A percentile compares a stretch with the other conserved stretches of the same genome.
Evolutionary conservation across 2,888 invertebrate species (phyloP).

Genomic region (Steromphala cineraria): DNA sequence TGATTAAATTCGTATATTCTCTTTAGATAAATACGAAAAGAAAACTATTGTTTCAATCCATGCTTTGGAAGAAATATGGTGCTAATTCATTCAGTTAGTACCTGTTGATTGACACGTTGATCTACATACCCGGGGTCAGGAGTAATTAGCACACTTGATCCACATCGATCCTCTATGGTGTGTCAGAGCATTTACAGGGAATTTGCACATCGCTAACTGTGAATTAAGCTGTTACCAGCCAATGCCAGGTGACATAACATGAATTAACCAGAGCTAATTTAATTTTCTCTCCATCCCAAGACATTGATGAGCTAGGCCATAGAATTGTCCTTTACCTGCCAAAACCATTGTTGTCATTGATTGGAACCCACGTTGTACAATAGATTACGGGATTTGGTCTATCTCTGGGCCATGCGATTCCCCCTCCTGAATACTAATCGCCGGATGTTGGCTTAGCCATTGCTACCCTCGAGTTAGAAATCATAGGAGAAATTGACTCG

Average conservation of each 20-base stretch:
- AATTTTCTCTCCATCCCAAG: constrained; percentile 13
- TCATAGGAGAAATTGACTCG: constrained; percentile 2
- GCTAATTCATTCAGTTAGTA: background rate
- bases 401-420: background rate
- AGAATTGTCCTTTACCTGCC: constrained; percentile 13
- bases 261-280: background rate
- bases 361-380: background rate
- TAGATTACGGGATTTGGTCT: constrained; percentile 2
- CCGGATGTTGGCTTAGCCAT: background rate
- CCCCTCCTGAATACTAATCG: constrained; percentile 12
- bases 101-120: background rate
- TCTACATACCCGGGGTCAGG: background rate
- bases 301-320: background rate
- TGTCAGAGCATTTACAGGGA: background rate
- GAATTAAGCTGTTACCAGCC: background rate
- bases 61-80: no score
- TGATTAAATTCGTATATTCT: no score
- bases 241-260: background rate
- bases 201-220: background rate
- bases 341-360: constrained; percentile 4
- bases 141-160: no score
- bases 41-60: no score
- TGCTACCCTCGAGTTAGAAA: constrained; percentile 4
- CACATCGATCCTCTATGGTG: background rate
- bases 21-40: no score